phyloP scores from a whole-genome alignment of 2,888 invertebrate genomes.

The Petrolisthes cinctipes region DNA sequence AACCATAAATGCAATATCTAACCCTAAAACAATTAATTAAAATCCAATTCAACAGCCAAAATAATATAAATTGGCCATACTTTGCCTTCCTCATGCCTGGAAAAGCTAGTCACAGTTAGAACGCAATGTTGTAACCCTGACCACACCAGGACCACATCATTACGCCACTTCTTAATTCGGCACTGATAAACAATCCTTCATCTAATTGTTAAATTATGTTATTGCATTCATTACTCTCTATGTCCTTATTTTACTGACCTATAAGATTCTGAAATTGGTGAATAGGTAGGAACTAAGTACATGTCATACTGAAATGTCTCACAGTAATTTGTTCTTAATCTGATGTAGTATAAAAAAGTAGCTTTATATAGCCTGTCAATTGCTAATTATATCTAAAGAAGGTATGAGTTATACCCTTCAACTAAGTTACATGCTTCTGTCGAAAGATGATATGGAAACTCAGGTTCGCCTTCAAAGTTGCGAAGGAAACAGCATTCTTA shows the following conservation, averaged over 20 bases:
- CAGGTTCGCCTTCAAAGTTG: slow-evolving; percentile 14
- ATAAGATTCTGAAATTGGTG: slow-evolving; percentile 19
- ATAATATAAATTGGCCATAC: too few species aligned
- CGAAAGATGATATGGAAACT: slow-evolving; percentile 31
- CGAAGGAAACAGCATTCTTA: not conserved
- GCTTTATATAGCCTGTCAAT: not conserved
- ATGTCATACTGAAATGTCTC: slow-evolving; percentile 5
- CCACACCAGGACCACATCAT: too few species aligned
- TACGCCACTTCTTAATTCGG: not conserved
- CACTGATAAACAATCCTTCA: not conserved
- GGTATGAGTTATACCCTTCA: not conserved
- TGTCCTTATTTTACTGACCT: slow-evolving; percentile 8
- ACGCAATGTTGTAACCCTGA: too few species aligned
- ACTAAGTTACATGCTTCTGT: slow-evolving; percentile 12
- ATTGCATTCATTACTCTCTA: not conserved
- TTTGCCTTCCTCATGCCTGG: too few species aligned
- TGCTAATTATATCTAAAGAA: not conserved
- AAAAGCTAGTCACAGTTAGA: too few species aligned
- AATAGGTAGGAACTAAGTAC: slow-evolving; percentile 35
- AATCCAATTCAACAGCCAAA: too few species aligned
- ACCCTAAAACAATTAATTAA: too few species aligned
- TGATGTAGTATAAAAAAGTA: not conserved
- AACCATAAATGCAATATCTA: too few species aligned
- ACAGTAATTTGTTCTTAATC: not conserved
- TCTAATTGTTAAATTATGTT: not conserved